Evolutionary conservation across 2,113 vertebrate genomes (phyloP), one percentile per base, ranked within the genome.

Genomic region (Calidris pygmaea): DNA sequence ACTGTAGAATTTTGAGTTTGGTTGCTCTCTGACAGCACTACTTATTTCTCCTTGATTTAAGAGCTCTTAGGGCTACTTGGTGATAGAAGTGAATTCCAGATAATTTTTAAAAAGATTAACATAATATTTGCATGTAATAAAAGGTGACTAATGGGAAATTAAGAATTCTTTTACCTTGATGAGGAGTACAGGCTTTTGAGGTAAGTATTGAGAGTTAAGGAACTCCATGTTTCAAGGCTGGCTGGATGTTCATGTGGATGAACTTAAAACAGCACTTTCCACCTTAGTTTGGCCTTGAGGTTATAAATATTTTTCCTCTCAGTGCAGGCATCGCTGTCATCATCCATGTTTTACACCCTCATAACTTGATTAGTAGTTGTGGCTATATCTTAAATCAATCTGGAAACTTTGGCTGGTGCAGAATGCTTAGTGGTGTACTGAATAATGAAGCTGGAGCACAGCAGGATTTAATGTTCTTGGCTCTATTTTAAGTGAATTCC

Each of bases 371-470:
- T 79, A 76, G 35, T 82, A 20, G 66, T 68, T 85, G 71, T 90
- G 62, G 24, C 74, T 82, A 1, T 91, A 41, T 88, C 82, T 88
- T 95, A 90, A 91, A 94, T 96, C 62, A 82, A 21, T 83, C 62
- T 80, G 22, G 71, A 83, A 79, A 65, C 30, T 47, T 71, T 1
- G 6, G 7, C 48, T 93, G 71, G 35, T 73, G 30, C 13, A 56
- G 67, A 90, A 83, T 65, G 78, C 53, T 74, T 91, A 93, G 70
- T 27, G 78, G n/a, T 8, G 9, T 72, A 35, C 43, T 65, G 47
- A 83, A 85, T 47, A 88, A 68, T 76, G 48, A 72, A 87, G 50
- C 24, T 59, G 41, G 41, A 63, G 37, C 35, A 27, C 1, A 3
- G 59, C 56, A 87, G 52, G 67, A 43, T 89, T 84, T 59, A 34